Evolutionary conservation across 2,113 vertebrate genomes (phyloP).

Genomic region (Paedocypris sp.): DNA sequence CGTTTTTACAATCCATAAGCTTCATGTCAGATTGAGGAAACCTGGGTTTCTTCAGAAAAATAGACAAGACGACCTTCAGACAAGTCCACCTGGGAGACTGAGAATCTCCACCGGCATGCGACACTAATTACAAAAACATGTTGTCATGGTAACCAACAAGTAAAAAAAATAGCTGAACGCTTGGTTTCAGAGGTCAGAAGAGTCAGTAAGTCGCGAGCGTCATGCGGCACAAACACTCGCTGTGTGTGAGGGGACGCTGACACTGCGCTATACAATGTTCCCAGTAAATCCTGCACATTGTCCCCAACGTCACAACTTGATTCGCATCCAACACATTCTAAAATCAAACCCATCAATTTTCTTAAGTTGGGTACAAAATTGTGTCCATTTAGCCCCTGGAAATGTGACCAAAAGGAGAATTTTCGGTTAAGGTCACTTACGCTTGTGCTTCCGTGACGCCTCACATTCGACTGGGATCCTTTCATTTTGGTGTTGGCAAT

Average conservation of each 20-base stretch:
- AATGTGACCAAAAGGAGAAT: not conserved
- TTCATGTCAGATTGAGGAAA: too few relatives aligned
- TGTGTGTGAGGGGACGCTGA: constrained; percentile 5
- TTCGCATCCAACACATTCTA: not conserved
- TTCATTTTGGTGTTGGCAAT: constrained; percentile 45
- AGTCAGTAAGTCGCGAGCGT: not conserved
- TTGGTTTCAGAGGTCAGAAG: not conserved
- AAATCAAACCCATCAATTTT: not conserved
- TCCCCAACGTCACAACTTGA: constrained; percentile 10
- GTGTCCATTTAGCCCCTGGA: too few relatives aligned
- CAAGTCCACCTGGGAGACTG: too few relatives aligned
- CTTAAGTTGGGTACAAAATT: not conserved
- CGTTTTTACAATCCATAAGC: too few relatives aligned
- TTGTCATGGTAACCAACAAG: too few relatives aligned
- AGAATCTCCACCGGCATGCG: too few relatives aligned
- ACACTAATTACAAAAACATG: too few relatives aligned
- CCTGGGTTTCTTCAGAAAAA: too few relatives aligned
- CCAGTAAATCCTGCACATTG: constrained; percentile 8
- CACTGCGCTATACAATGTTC: constrained; percentile 10
- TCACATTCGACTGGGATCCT: constrained; percentile 43
- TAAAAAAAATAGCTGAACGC: not conserved
- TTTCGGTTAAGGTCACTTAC: constrained; percentile 45
- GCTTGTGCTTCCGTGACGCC: constrained; percentile 41
- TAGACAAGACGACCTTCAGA: too few relatives aligned
- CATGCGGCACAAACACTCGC: constrained; percentile 3